These are phyloP conservation scores for Stomatorhinus walkeri DNA, from an alignment of 2,797 vertebrate genomes.

Conservation along the genomic window DNA sequence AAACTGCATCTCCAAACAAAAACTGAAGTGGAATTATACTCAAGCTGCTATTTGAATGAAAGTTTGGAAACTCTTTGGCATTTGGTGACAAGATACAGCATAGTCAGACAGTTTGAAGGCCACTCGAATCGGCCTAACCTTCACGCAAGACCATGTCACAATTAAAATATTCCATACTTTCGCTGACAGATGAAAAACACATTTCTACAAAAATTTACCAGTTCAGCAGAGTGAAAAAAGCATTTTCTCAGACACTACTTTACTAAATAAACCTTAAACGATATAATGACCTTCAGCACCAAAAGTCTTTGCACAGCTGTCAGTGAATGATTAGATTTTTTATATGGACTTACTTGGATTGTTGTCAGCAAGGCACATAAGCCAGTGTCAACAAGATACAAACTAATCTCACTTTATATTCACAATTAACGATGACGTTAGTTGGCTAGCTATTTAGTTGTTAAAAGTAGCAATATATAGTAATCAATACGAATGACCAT, in stretches of 20 bases:
- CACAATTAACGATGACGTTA: neutral
- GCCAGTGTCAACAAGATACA: neutral
- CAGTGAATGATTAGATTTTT: neutral
- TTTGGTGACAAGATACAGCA: neutral
- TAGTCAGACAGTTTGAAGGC: neutral
- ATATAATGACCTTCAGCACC: neutral
- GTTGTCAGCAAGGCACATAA: neutral
- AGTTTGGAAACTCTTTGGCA: neutral
- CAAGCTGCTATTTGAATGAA: conserved; percentile 27
- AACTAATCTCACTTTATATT: neutral
- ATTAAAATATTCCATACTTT: neutral
- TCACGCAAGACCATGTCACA: neutral
- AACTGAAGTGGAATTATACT: conserved; percentile 33
- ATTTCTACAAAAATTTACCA: neutral
- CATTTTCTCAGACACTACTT: neutral
- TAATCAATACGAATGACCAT: neutral
- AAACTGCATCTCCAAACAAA: conserved; percentile 35
- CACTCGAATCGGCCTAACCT: neutral
- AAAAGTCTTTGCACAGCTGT: neutral
- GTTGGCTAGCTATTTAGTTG: neutral
- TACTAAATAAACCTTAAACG: neutral
- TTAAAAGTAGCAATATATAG: neutral
- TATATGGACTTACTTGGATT: neutral
- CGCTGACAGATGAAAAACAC: neutral
- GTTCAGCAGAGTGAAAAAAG: neutral